Evolutionary conservation across 2,888 invertebrate species (phyloP).

Genomic region (Emmelina monodactyla): DNA sequence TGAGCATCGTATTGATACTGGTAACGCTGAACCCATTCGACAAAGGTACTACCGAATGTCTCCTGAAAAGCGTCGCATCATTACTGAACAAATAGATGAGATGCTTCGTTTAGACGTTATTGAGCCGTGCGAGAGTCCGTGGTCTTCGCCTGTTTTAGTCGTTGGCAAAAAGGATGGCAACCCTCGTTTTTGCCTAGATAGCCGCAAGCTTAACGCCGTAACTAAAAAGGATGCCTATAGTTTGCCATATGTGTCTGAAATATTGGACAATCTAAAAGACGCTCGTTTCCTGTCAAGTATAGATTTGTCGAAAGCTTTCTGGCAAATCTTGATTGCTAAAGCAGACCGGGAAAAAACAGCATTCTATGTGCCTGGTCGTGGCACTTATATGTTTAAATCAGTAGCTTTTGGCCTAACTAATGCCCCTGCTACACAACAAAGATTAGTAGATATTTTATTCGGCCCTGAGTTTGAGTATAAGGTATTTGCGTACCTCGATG

Average conservation of each 20-base stretch:
- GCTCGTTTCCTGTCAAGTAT: conserved; percentile 12
- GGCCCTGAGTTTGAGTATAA: conserved; percentile 15
- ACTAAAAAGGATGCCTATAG: conserved; percentile 14
- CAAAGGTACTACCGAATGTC: conserved; percentile 16
- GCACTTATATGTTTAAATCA: conserved; percentile 3
- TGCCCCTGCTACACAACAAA: conserved; percentile 17
- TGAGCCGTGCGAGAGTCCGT: conserved; percentile 15
- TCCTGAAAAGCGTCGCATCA: conserved; percentile 13
- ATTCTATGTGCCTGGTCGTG: conserved; percentile 8
- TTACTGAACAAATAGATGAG: conserved; percentile 9
- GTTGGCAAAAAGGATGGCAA: conserved; percentile 13
- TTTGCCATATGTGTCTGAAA: conserved; percentile 15
- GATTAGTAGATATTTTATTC: conserved; percentile 14
- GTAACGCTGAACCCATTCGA: conserved; percentile 16
- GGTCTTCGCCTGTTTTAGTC: conserved; percentile 16
- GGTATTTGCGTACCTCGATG: conserved; percentile 17
- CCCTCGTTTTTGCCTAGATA: conserved; percentile 16
- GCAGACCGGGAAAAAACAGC: conserved; percentile 8
- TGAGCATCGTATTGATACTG: conserved; percentile 17
- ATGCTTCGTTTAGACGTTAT: conserved; percentile 9
- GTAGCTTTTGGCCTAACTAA: conserved; percentile 10
- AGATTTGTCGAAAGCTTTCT: conserved; percentile 12
- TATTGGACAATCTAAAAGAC: conserved; percentile 15
- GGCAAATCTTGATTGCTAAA: conserved; percentile 9
- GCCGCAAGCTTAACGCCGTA: conserved; percentile 13